A percentile compares a stretch with the other conserved stretches of the same genome.
These are phyloP conservation scores for Euura lappo DNA, from an alignment of 1,140 invertebrate species.

Conservation along the genomic window DNA sequence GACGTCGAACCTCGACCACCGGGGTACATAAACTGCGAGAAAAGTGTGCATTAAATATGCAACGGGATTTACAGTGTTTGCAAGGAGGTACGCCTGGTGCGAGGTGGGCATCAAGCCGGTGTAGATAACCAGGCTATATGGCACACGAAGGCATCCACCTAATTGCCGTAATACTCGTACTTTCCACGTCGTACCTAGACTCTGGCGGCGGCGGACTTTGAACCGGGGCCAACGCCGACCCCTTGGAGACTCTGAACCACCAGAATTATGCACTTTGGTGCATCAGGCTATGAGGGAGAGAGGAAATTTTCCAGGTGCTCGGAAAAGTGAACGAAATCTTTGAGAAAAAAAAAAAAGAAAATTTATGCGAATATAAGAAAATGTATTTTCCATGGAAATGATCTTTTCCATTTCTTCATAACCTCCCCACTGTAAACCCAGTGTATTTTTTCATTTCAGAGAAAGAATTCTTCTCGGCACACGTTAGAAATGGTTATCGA, in stretches of 20 bases:
- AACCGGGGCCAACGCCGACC: background rate
- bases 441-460: no score
- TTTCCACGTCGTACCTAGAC: background rate
- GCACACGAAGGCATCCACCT: background rate
- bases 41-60: background rate
- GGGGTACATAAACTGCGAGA: background rate
- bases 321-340: no score
- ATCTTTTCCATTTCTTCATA: no score
- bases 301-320: no score
- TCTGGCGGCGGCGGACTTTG: background rate
- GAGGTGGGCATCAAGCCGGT: background rate
- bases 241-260: background rate
- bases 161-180: conserved; percentile 12
- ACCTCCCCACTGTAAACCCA: no score
- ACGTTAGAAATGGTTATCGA: no score
- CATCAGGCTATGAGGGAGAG: no score
- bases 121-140: no score
- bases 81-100: background rate
- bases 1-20: background rate
- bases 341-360: no score
- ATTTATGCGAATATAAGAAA: no score
- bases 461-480: no score
- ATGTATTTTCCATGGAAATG: no score
- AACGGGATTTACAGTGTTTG: background rate
- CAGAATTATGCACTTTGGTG: conserved; percentile 16